Evolutionary conservation across 2,113 vertebrate genomes (phyloP).

Genomic region (Prolemur simus): DNA sequence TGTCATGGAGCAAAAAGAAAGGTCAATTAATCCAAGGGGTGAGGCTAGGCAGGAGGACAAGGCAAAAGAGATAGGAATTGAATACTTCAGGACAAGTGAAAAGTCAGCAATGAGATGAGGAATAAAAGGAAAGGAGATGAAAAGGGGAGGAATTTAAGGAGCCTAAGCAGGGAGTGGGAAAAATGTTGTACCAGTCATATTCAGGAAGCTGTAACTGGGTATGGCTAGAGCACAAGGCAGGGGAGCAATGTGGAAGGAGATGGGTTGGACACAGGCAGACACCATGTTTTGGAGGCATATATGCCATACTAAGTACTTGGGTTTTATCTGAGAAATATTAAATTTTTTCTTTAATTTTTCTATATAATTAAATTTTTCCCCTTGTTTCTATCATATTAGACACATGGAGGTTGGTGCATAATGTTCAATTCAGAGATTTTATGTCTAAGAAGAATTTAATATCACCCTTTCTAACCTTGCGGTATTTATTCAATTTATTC

Average conservation of each 20-base stretch:
- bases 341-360: neutral
- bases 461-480: constrained; percentile 52
- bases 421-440: constrained; percentile 57
- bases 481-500: constrained; percentile 41
- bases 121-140: neutral
- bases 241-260: neutral
- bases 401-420: neutral
- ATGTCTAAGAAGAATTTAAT: constrained; percentile 46
- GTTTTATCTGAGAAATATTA: neutral
- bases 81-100: neutral
- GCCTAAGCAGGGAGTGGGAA: neutral
- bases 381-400: neutral
- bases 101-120: neutral
- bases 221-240: neutral
- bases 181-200: neutral
- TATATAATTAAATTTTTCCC: neutral
- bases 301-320: neutral
- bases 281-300: neutral
- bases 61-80: neutral
- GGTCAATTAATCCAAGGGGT: neutral
- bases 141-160: neutral
- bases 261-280: neutral
- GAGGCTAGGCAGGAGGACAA: neutral
- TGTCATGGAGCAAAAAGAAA: neutral
- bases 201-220: neutral